Conservation (phyloP, 1,140 invertebrate genomes). For the Hyles vespertilio region DNA sequence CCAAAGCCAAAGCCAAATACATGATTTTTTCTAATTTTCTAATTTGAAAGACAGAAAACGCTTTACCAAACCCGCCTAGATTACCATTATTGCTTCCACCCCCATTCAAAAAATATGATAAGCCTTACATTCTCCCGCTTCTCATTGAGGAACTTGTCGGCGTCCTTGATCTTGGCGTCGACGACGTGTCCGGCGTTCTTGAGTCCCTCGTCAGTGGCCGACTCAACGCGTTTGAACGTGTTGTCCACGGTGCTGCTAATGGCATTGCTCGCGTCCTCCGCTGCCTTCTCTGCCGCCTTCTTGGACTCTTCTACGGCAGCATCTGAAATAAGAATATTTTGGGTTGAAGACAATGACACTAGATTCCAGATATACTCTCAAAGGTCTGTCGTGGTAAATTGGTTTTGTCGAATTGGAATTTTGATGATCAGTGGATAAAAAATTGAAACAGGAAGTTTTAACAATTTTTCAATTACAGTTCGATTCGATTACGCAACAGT, state of each 20-base stretch:
- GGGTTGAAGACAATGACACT: not conserved
- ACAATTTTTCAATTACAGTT: no score
- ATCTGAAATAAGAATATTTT: conserved; percentile 31
- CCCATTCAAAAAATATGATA: not conserved
- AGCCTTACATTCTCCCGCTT: conserved; percentile 59
- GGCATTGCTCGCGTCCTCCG: conserved; percentile 60
- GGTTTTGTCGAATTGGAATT: no score
- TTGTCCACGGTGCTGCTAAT: conserved; percentile 63
- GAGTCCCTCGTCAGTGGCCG: conserved; percentile 61
- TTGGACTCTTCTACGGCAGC: conserved; percentile 65
- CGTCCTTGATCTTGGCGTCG: conserved; percentile 66
- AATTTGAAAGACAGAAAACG: no score
- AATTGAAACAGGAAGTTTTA: no score
- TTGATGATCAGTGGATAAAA: no score
- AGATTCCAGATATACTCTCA: no score
- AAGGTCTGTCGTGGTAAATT: no score
- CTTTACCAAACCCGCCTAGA: no score
- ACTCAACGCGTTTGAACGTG: conserved; percentile 62
- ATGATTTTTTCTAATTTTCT: no score
- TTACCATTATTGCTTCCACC: no score
- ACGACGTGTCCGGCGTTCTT: conserved; percentile 64
- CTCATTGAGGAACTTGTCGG: conserved; percentile 65
- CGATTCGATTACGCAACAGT: no score
- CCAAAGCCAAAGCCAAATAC: no score
- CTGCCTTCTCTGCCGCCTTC: conserved; percentile 67